Evolutionary conservation across 2,797 vertebrate species (phyloP).

Genomic region (Halcyon smyrnensis): DNA sequence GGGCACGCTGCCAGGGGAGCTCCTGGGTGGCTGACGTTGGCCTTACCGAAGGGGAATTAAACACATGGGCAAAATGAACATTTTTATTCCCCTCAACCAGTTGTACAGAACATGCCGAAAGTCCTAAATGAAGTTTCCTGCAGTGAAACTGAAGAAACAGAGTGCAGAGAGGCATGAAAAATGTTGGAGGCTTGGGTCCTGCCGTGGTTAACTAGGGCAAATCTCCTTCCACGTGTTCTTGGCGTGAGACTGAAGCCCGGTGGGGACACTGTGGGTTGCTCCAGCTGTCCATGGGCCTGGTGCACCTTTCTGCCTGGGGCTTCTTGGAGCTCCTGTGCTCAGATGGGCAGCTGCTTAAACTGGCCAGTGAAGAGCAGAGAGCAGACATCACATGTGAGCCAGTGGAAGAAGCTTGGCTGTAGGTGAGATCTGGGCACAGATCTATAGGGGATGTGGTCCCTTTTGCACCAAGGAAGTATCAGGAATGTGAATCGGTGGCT

Average conservation of each 20-base stretch:
- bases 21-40: rapidly evolving
- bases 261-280: rapidly evolving
- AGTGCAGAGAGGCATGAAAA: neutral
- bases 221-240: neutral
- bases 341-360: neutral
- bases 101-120: rapidly evolving
- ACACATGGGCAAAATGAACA: rapidly evolving
- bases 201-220: rapidly evolving
- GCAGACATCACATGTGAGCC: neutral
- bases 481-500: rapidly evolving
- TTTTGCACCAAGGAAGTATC: neutral
- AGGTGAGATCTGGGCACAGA: neutral
- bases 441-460: rapidly evolving
- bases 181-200: neutral
- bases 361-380: neutral
- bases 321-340: neutral
- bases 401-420: neutral
- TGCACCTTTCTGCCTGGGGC: neutral
- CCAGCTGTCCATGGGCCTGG: neutral
- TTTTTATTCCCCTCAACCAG: neutral
- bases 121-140: rapidly evolving
- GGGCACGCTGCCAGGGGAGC: rapidly evolving
- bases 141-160: neutral
- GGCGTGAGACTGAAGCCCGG: rapidly evolving
- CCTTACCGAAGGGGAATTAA: neutral